Base-by-base conservation (phyloP, 1,140 invertebrate species). In the Hyles euphorbiae region DNA sequence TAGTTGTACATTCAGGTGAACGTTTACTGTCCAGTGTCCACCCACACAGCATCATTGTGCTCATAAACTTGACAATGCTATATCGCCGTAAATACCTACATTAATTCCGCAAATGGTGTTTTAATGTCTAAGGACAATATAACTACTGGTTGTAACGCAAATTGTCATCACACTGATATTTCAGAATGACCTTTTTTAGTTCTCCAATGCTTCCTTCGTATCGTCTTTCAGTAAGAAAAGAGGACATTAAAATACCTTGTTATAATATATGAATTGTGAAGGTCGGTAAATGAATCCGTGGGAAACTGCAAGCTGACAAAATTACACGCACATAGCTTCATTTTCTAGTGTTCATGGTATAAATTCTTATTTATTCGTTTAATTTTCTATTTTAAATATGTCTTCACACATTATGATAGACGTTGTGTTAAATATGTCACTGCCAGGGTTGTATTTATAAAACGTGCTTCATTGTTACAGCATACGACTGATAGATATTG, bases 51-150 rank as follows among this genome's bases (percentile, higher is more conserved):
- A 61, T 70, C 67, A 60, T 74, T 76, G 74, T 70, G 69, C 65
- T 80, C 71, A 83, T 83, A 81, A 79, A 81, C 80, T 83, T 81
- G 78, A 80, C 76, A 78, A 74, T 81, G 72, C 60, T 48, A 64
- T 70, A 63, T 58, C 61, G 58, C 58, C 63, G 65, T 71, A 68
- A 68, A 72, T 65, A n/a, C n/a, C n/a, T n/a, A 71, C 70, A 70
- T 72, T 70, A 69, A 68, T 68, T 63, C 54, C 52, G 63, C 55
- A 72, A 79, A 72, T 72, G 65, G 58, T 61, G 59, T 61, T 74
- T 62, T 73, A 72, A 78, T 72, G 65, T 7, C 51, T 68, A 72
- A 72, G 65, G 72, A 75, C 68, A 58, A 65, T 47, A 10, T 34
- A 33, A 44, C 53, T 56, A 47, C 22, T 9, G 3, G 43, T 47